Conservation (phyloP, 2,113 vertebrate genomes). For the Myxocyprinus asiaticus region DNA sequence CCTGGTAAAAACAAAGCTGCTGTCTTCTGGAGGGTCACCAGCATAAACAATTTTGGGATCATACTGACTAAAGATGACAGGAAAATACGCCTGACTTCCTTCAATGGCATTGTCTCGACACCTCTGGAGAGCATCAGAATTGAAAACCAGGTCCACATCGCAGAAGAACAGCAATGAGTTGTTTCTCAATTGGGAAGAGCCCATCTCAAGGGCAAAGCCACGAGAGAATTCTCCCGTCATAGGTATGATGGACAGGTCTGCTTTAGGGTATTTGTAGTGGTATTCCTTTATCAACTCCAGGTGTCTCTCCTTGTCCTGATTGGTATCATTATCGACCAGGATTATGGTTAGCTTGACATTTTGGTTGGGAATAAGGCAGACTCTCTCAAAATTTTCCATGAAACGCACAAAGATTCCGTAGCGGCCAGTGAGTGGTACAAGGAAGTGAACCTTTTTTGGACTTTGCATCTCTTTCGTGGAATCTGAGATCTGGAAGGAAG, state of each 20-base stretch:
- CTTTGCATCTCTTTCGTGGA: slow-evolving; percentile 68
- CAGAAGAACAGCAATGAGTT: slow-evolving; percentile 84
- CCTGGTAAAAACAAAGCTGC: slow-evolving; percentile 81
- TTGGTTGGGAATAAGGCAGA: slow-evolving; percentile 81
- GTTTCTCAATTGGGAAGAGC: slow-evolving; percentile 78
- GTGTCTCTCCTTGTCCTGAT: slow-evolving; percentile 73
- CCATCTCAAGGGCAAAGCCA: slow-evolving; percentile 82
- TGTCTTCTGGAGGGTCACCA: slow-evolving; percentile 71
- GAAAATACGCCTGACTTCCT: slow-evolving; percentile 83
- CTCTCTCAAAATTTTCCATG: slow-evolving; percentile 87
- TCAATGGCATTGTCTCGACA: slow-evolving; percentile 84
- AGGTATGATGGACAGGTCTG: slow-evolving; percentile 79
- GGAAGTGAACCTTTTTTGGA: slow-evolving; percentile 83
- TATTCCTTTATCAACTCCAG: slow-evolving; percentile 76
- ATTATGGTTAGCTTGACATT: slow-evolving; percentile 81
- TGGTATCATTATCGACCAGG: slow-evolving; percentile 74
- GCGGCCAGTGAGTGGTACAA: slow-evolving; percentile 82
- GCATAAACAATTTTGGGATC: slow-evolving; percentile 83
- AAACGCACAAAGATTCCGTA: slow-evolving; percentile 83
- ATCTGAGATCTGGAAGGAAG: slow-evolving; percentile 75
- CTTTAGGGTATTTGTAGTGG: slow-evolving; percentile 77
- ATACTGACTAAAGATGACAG: slow-evolving; percentile 86
- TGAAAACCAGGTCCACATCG: slow-evolving; percentile 85
- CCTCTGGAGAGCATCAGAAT: slow-evolving; percentile 79
- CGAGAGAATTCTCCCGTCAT: slow-evolving; percentile 85